Percentiles rank a stretch among this genome's conserved stretches.
These are phyloP conservation scores for Myotis lucifugus DNA, from an alignment of 2,113 vertebrate species.

Conservation along the genomic window DNA sequence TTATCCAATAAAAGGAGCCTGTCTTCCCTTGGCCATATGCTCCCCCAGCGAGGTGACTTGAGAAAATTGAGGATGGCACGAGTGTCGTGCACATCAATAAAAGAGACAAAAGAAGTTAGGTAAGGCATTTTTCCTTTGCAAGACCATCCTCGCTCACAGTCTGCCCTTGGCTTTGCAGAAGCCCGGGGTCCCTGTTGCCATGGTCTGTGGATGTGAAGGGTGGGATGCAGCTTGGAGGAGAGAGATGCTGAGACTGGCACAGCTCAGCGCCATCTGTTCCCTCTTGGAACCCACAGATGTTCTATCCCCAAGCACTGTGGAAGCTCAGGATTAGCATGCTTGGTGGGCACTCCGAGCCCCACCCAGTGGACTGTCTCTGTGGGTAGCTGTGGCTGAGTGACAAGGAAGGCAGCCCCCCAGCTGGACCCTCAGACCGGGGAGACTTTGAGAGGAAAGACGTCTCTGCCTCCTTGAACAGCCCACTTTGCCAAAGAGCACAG, in stretches of 20 bases:
- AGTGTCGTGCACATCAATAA: conserved; percentile 16
- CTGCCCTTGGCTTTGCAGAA: conserved; percentile 33
- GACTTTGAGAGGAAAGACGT: background rate
- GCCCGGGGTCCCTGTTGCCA: background rate
- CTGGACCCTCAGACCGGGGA: background rate
- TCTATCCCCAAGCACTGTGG: conserved; percentile 65
- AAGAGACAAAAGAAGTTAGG: background rate
- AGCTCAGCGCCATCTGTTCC: conserved; percentile 71
- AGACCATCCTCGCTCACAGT: background rate
- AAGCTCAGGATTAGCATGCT: conserved; percentile 62
- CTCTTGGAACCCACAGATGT: conserved; percentile 74
- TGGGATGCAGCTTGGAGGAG: conserved; percentile 41
- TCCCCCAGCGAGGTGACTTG: conserved; percentile 41
- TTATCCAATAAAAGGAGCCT: conserved; percentile 39
- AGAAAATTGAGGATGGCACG: conserved; percentile 39
- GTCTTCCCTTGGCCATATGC: conserved; percentile 54
- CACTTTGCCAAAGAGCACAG: conserved; percentile 67
- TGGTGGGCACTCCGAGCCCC: conserved; percentile 23
- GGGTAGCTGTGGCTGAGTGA: conserved; percentile 21
- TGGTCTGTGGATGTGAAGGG: background rate
- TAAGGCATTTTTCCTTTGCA: conserved; percentile 37
- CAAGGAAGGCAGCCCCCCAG: background rate
- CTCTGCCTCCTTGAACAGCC: conserved; percentile 42
- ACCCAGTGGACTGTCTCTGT: conserved; percentile 33
- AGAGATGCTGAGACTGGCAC: conserved; percentile 68